phyloP scores from a whole-genome alignment of 2,113 vertebrate genomes.

The Cyprinus carpio region DNA sequence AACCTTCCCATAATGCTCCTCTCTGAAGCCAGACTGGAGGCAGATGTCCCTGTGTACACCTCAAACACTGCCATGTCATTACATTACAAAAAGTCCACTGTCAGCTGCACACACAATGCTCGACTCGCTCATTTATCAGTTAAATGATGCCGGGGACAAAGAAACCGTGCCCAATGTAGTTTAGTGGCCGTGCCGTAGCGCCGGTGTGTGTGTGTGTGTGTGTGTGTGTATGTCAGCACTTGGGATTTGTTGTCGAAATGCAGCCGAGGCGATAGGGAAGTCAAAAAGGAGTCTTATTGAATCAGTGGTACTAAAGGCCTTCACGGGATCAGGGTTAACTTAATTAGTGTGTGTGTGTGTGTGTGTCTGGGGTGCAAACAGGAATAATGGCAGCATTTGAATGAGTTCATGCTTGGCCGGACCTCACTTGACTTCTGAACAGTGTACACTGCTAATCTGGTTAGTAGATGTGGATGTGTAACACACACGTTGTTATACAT shows the following conservation, averaged over 20 bases:
- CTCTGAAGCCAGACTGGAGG: conserved; percentile 30
- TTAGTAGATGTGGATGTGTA: not conserved
- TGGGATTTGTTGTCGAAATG: conserved; percentile 28
- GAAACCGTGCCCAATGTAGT: conserved; percentile 42
- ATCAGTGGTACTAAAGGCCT: conserved; percentile 27
- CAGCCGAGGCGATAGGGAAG: conserved; percentile 6
- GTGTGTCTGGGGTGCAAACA: conserved; percentile 27
- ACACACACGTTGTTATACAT: not conserved
- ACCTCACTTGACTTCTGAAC: conserved; percentile 2
- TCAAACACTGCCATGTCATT: conserved; percentile 32
- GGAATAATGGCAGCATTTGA: conserved; percentile 13
- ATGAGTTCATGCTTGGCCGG: conserved; percentile 34
- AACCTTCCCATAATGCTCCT: conserved; percentile 42
- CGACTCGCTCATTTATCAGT: conserved; percentile 45
- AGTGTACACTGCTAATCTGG: conserved; percentile 10
- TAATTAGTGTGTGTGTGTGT: conserved; percentile 20
- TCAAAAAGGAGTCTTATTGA: conserved; percentile 36
- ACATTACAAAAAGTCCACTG: conserved; percentile 31
- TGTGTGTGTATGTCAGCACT: conserved; percentile 31
- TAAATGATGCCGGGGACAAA: conserved; percentile 32
- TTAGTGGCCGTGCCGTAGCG: conserved; percentile 5
- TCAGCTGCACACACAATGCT: conserved; percentile 39
- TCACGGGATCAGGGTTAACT: conserved; percentile 41
- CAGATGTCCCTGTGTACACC: conserved; percentile 40
- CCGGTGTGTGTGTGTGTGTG: conserved; percentile 11